Base-by-base conservation (phyloP, 2,888 invertebrate species). In the Seira ritae region DNA sequence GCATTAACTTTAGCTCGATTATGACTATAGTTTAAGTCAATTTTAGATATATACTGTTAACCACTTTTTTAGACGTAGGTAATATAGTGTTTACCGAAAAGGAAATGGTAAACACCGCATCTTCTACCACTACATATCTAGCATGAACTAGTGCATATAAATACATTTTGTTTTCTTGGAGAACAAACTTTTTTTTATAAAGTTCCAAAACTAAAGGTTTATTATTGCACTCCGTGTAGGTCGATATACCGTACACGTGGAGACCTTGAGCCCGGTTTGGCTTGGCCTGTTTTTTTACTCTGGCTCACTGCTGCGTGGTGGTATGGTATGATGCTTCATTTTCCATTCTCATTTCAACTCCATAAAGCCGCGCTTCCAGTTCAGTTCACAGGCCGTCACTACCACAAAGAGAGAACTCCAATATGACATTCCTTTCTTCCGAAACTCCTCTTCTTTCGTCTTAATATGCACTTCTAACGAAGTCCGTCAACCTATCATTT, bases 231-330 rank as follows among this genome's bases (percentile, higher is more conserved):
- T 75, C 46, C 42, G 62, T 69, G 62, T 83, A 74, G 75, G 86
- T 86, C 86, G 86, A 85, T 86, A 87, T 76, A 81, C 84, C 76
- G 77, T 85, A 85, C 88, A 88, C 88, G 88, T 88, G 88, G 87
- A 87, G 88, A 80, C 88, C 88, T 88, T 88, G 88, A 85, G 84
- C 86, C 85, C 84, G 78, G 85, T 83, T 85, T 84, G 80, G 75
- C 77, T 69, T 85, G 82, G 81, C 86, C 84, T 82, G 82, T 84
- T 86, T 86, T 86, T 81, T 65, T 42, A n/a, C 70, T 81, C 66
- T 79, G 60, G 66, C 69, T 76, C 69, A 20, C 77, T 50, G 50
- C 73, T 74, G 42, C 62, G 62, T 78, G n/a, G n/a, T n/a, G 42
- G 42, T 42, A 42, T 42, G 24, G 19, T 20, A n/a, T n/a, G n/a